Conservation (phyloP, 2,797 vertebrate species). For the Silurus aristotelis region DNA sequence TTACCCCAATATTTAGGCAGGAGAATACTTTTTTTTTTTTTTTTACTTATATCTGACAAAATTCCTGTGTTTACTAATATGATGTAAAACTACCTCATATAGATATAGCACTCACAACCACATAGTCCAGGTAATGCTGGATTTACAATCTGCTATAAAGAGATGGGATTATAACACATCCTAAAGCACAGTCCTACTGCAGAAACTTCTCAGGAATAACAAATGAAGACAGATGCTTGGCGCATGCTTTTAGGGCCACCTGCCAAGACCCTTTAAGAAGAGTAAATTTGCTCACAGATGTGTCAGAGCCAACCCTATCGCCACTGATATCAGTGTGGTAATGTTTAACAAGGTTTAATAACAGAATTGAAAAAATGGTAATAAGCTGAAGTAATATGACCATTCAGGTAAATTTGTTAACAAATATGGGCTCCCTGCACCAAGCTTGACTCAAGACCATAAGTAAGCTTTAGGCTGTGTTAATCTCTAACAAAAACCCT, state of each 20-base stretch:
- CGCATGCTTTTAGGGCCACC: not conserved
- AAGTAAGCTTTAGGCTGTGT: not conserved
- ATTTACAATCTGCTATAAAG: not conserved
- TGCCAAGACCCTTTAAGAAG: constrained; percentile 1
- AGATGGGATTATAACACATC: not conserved
- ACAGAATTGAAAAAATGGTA: not conserved
- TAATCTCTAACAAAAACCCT: not conserved
- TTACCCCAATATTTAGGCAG: not conserved
- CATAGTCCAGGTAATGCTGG: not conserved
- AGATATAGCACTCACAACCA: not conserved
- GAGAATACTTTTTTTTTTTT: not conserved
- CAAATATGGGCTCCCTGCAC: not conserved
- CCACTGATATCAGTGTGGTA: not conserved
- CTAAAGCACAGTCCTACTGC: not conserved
- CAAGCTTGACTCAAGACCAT: not conserved
- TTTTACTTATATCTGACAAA: not conserved
- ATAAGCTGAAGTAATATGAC: not conserved
- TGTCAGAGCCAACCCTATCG: not conserved
- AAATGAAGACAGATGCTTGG: constrained; percentile 1
- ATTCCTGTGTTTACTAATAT: not conserved
- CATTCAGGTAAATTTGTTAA: not conserved
- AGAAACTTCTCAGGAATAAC: not conserved
- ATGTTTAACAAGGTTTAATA: not conserved
- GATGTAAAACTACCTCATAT: not conserved
- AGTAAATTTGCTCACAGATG: constrained; percentile 6